phyloP scores from a whole-genome alignment of 2,888 invertebrate genomes.

The Cremastinae sp. region DNA sequence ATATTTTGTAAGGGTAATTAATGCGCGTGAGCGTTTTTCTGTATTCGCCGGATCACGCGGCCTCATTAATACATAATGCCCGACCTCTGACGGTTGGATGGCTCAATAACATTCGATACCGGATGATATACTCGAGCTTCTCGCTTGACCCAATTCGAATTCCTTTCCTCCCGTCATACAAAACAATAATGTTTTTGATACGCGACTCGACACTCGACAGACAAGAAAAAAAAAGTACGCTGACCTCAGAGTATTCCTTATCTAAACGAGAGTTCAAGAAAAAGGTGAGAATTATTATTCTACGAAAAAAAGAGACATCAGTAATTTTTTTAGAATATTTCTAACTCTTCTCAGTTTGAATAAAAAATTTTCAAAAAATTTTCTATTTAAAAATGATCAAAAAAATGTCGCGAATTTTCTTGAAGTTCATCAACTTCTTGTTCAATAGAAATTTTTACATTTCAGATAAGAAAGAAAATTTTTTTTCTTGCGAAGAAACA shows the following conservation, averaged over 20 bases:
- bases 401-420: too few relatives aligned
- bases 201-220: constrained; percentile 1
- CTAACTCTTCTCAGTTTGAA: too few relatives aligned
- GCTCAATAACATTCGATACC: constrained; percentile 46
- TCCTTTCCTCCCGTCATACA: constrained; percentile 4
- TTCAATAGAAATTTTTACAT: too few relatives aligned
- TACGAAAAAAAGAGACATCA: too few relatives aligned
- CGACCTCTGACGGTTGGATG: constrained; percentile 38
- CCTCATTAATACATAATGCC: constrained; percentile 38
- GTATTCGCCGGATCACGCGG: constrained; percentile 37
- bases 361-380: too few relatives aligned
- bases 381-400: too few relatives aligned
- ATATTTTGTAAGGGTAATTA: not conserved
- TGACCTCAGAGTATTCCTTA: not conserved
- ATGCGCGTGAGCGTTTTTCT: constrained; percentile 1
- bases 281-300: too few relatives aligned
- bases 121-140: constrained; percentile 25
- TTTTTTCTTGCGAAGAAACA: too few relatives aligned
- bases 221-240: not conserved
- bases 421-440: too few relatives aligned
- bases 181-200: constrained; percentile 1
- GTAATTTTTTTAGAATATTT: too few relatives aligned
- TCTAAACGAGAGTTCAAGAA: too few relatives aligned
- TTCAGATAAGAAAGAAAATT: too few relatives aligned
- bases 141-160: constrained; percentile 49